phyloP scores from a whole-genome alignment of 1,140 invertebrate genomes.

The Triops longicaudatus region DNA sequence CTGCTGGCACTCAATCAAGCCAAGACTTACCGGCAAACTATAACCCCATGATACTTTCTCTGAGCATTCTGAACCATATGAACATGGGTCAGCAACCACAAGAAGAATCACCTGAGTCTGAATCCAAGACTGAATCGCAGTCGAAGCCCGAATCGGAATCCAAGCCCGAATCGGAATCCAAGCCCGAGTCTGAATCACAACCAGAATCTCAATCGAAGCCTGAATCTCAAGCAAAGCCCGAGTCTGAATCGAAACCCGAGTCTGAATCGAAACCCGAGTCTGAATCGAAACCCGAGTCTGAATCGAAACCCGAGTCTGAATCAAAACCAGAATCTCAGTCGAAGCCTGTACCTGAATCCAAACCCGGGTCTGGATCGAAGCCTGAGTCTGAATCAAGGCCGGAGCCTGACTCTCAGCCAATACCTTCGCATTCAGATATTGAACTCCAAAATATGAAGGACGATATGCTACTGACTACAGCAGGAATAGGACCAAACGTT shows the following conservation, averaged over 20 bases:
- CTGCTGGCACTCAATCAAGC: neutral
- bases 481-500: neutral
- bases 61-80: neutral
- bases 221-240: neutral
- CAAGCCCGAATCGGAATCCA: neutral
- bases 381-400: no score
- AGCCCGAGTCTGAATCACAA: conserved; percentile 17
- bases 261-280: conserved; percentile 9
- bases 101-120: neutral
- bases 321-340: neutral
- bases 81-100: neutral
- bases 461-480: neutral
- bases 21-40: neutral
- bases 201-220: conserved; percentile 17
- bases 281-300: neutral
- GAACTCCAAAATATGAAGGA: no score
- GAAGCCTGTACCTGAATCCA: conserved; percentile 10
- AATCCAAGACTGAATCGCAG: conserved; percentile 18
- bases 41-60: neutral
- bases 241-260: neutral
- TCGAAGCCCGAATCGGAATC: neutral
- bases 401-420: no score
- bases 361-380: neutral
- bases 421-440: no score
- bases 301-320: neutral